A percentile compares a stretch with the other conserved stretches of the same genome.
These are phyloP conservation scores for Orthosia incerta DNA, from an alignment of 2,888 invertebrate genomes.

Conservation along the genomic window DNA sequence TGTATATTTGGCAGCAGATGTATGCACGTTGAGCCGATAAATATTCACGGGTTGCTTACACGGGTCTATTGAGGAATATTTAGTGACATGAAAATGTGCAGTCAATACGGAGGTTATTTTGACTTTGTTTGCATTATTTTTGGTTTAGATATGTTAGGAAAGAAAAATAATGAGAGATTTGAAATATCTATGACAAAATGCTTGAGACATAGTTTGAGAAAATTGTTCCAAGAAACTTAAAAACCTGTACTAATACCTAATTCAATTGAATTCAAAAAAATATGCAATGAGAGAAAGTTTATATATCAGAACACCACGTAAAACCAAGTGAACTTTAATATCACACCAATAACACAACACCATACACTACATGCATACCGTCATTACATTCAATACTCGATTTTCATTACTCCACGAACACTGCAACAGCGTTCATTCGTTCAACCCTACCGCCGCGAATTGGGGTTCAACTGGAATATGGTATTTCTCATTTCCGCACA, in stretches of 20 bases:
- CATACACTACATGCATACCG: background rate
- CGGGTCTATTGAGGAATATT: conserved; percentile 53
- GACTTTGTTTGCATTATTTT: background rate
- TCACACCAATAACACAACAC: background rate
- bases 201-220: background rate
- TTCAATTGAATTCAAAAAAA: background rate
- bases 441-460: conserved; percentile 72
- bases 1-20: conserved; percentile 54
- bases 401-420: conserved; percentile 51
- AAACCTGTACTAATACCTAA: no score
- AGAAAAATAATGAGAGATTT: background rate
- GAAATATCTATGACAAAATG: background rate
- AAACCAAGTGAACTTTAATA: conserved; percentile 11
- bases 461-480: conserved; percentile 82
- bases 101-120: conserved; percentile 17
- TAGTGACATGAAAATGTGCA: conserved; percentile 43
- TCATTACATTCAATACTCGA: conserved; percentile 53
- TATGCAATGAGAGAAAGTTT: background rate
- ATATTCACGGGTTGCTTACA: conserved; percentile 36
- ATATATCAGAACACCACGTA: background rate
- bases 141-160: background rate
- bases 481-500: conserved; percentile 86
- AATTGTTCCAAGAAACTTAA: no score
- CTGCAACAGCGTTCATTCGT: conserved; percentile 61
- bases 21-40: conserved; percentile 56